Conservation (phyloP, 2,113 vertebrate genomes). For the Phycodurus eques region DNA sequence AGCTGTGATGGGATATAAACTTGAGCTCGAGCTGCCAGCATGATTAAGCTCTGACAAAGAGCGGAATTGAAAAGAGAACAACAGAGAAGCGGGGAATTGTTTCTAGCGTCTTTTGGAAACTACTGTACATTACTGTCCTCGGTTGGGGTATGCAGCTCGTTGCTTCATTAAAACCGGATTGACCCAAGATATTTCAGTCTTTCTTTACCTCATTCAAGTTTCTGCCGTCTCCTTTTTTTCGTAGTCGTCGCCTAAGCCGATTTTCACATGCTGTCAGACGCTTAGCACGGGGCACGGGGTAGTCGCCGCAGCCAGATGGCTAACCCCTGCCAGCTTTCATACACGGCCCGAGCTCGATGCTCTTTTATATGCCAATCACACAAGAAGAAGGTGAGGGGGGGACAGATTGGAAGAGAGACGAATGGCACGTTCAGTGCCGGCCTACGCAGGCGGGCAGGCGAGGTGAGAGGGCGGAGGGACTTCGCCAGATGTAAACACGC, state of each 20-base stretch:
- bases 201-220: slow-evolving; percentile 16
- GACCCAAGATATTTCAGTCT: slow-evolving; percentile 10
- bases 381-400: slow-evolving; percentile 63
- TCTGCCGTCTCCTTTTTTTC: slow-evolving; percentile 1
- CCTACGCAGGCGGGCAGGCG: slow-evolving; percentile 70
- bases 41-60: slow-evolving; percentile 49
- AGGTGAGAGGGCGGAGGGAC: slow-evolving; percentile 45
- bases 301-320: slow-evolving; percentile 62
- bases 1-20: slow-evolving; percentile 24
- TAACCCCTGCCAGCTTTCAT: slow-evolving; percentile 79
- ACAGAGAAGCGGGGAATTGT: slow-evolving; percentile 34
- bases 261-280: slow-evolving; percentile 64
- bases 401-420: slow-evolving; percentile 67
- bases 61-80: not conserved
- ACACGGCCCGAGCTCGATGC: slow-evolving; percentile 67
- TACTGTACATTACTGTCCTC: not conserved
- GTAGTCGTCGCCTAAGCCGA: slow-evolving; percentile 42
- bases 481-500: slow-evolving; percentile 80
- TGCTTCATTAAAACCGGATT: not conserved
- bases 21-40: slow-evolving; percentile 42
- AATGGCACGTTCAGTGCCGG: slow-evolving; percentile 74
- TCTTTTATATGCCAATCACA: slow-evolving; percentile 64
- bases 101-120: not conserved
- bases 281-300: slow-evolving; percentile 60
- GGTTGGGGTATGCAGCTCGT: not conserved